Base-by-base conservation (phyloP, 2,888 invertebrate species). In the Ametastegia equiseti region DNA sequence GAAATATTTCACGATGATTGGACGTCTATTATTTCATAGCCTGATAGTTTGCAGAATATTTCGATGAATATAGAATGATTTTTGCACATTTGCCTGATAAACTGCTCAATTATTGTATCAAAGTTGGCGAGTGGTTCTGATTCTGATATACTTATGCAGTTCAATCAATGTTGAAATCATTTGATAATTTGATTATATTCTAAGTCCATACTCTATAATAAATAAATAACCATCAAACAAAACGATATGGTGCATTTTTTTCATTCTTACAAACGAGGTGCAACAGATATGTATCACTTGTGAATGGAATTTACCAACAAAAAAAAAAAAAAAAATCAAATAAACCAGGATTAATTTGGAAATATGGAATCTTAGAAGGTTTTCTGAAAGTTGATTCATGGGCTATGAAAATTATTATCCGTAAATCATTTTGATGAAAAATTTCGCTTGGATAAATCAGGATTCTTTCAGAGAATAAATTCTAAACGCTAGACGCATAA, bases 231-330 rank as follows among this genome's bases (percentile, higher is more conserved):
- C n/a, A n/a, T n/a, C n/a, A 19, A 54, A 54, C n/a, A 47, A 30
- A 60, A 60, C 30, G 23, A 60, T 19, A 23, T 15, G 60, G 30
- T 60, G 27, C 27, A 27, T n/a, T 65, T 65, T 36, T 54, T n/a
- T 19, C 9, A 65, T 65, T 36, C 23, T 45, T 71, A 75, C 54
- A 13, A 50, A 75, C 75, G 19, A 19, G 50, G 6, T n/a, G 36
- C 30, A n/a, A 75, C 54, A 45, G 75, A 75, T 75, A 75, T 75
- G 75, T 54, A 75, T 75, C 75, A 50, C 9, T 54, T 54, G 11
- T 36, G 33, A 33, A 75, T 75, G 6, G 19, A 71, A 47, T 47
- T 71, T 30, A 71, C 23, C 69, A 45, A 1, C 42, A 36, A 13
- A 45, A 3, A n/a, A n/a, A n/a, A n/a, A n/a, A n/a, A n/a, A n/a